Evolutionary conservation across 1,140 invertebrate genomes (phyloP), one percentile per base, ranked within the genome.

Genomic region (Drosophila kohkoa): DNA sequence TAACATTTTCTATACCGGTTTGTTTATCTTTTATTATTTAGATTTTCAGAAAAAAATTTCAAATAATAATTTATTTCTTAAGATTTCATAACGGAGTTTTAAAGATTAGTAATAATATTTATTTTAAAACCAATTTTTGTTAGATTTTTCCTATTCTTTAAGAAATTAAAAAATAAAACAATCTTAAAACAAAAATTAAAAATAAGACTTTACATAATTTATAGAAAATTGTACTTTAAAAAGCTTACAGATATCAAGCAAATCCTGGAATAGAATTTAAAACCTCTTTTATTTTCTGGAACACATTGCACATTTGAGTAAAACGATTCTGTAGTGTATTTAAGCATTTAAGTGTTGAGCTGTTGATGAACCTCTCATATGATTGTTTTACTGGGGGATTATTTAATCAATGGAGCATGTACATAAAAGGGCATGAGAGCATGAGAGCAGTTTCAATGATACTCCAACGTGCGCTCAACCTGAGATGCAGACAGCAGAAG

Each of bases 391-490:
- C 54, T n/a, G 54, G 49, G 35, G 49, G 79, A 77, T 87, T 87
- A 77, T 88, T 87, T 88, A 88, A 87, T 87, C 82, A 88, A 88
- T 82, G 82, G 69, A 60, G 55, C 75, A 74, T 68, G 60, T 65
- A 76, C 76, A 72, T 67, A 79, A 75, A 79, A 79, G 76, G 76
- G 76, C 76, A 79, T 79, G 58, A 75, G 73, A 76, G 73, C 76
- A 79, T 65, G 55, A 73, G 71, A 74, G 35, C 45, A 55, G 46
- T 52, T 69, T 75, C 73, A 79, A 68, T 78, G 70, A 69, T 70
- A 72, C 82, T 87, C 62, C 59, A 86, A 20, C 74, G 82, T 59
- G 66, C 75, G 81, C 77, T 83, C 69, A 83, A 75, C 75, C 70
- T 63, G 43, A 57, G 46, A 16, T n/a, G 30, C 46, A 15, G 55